Evolutionary conservation across 2,113 vertebrate genomes (phyloP), one percentile per base, ranked within the genome.

Genomic region (Spea multiplicata): DNA sequence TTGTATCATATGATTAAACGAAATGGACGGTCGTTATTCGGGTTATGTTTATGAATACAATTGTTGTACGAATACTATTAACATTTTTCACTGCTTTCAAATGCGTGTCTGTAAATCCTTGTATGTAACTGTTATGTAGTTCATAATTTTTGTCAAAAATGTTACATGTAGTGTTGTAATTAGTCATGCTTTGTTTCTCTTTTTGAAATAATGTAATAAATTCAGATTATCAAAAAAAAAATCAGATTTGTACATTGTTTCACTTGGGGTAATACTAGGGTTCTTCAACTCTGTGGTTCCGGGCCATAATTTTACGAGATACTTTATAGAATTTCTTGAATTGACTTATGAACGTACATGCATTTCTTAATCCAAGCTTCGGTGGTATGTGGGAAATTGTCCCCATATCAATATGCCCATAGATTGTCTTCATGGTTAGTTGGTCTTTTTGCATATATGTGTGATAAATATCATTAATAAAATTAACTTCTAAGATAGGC

Each of bases 201-300:
- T 66, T 59, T 79, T 74, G 45, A 80, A 16, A 73, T 73, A 73
- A 68, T 44, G 46, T 68, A 80, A 80, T 74, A 80, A 73, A 80
- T 73, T 49, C 49, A 17, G 17, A n/a, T 17, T 76, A 67, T 66
- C 44, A 59, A 59, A 59, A 9, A 5, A 0, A 5, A 30, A 30
- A 30, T 30, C 30, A 30, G 30, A 30, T 30, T 30, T 30, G 30
- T 30, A 30, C 55, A 59, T 59, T 59, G 55, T 59, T 59, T 8
- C 30, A 30, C 30, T 30, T 30, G 30, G 30, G 30, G 30, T 30
- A 30, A 30, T 30, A 30, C 30, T 30, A 1, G 30, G 30, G 30
- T 30, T 30, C 30, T 30, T 30, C 30, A 30, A 30, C 30, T 30
- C 30, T 1, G 2, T 53, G 50, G 1, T 6, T 53, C 10, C 3